These are phyloP conservation scores for Mechanitis messenoides DNA, from an alignment of 2,888 invertebrate genomes.

Conservation along the genomic window DNA sequence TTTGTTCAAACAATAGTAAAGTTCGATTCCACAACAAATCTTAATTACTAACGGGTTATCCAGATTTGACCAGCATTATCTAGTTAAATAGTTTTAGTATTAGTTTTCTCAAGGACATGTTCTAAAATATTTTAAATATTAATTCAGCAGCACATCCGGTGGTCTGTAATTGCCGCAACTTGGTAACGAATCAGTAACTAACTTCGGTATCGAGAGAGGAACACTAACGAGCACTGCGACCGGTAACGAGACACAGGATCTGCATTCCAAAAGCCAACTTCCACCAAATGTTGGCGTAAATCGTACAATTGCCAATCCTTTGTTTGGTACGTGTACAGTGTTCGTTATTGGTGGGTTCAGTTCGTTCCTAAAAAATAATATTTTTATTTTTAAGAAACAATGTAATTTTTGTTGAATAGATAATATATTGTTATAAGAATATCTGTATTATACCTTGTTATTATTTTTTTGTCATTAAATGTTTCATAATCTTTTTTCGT, in stretches of 20 bases:
- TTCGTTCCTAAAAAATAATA: constrained; percentile 58
- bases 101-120: not conserved
- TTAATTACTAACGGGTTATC: not conserved
- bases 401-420: too few relatives aligned
- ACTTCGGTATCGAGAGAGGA: constrained; percentile 57
- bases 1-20: too few relatives aligned
- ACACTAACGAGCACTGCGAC: constrained; percentile 69
- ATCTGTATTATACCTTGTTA: constrained; percentile 46
- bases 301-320: constrained; percentile 76
- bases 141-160: constrained; percentile 65
- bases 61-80: not conserved
- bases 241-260: constrained; percentile 62
- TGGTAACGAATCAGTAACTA: constrained; percentile 63
- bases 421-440: too few relatives aligned
- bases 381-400: constrained; percentile 1
- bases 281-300: constrained; percentile 76
- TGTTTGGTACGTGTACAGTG: constrained; percentile 79
- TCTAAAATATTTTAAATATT: constrained; percentile 2
- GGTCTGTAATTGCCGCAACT: constrained; percentile 71
- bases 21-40: too few relatives aligned
- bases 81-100: not conserved
- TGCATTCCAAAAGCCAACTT: constrained; percentile 66
- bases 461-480: constrained; percentile 50
- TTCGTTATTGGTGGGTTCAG: constrained; percentile 76
- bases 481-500: constrained; percentile 53